Percentiles rank a stretch among this genome's conserved stretches.
Conservation (phyloP, 64 coral and sea anemone genomes). For the Montipora sp. region DNA sequence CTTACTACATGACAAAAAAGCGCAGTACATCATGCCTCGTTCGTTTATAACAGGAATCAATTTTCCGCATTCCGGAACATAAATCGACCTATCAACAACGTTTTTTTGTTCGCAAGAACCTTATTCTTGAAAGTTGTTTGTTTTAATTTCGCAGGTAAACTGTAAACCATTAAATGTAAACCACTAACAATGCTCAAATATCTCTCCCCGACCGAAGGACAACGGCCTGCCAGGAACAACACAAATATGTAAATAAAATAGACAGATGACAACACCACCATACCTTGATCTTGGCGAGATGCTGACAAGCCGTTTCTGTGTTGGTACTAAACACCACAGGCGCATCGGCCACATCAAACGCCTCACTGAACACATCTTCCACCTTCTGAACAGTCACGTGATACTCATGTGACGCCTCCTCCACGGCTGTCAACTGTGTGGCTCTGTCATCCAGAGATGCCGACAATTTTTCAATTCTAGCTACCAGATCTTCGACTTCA, state of each 20-base stretch:
- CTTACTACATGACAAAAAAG: not conserved
- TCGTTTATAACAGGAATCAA: no score
- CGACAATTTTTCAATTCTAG: constrained; percentile 71
- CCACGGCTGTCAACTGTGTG: constrained; percentile 63
- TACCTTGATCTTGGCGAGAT: constrained; percentile 92
- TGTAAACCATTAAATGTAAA: no score
- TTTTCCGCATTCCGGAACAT: no score
- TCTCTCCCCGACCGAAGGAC: no score
- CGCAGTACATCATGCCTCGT: not conserved
- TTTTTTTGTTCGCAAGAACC: no score
- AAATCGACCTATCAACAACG: no score
- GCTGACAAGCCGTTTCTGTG: constrained; percentile 73
- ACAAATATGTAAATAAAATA: not conserved
- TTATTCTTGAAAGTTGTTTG: no score
- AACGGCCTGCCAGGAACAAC: not conserved
- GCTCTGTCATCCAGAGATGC: constrained; percentile 71
- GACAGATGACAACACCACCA: not conserved
- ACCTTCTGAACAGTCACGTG: constrained; percentile 89
- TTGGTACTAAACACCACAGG: constrained; percentile 78
- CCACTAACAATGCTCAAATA: no score
- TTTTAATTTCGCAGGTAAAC: no score
- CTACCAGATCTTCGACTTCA: constrained; percentile 68
- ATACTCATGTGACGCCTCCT: constrained; percentile 89
- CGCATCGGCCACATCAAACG: constrained; percentile 77
- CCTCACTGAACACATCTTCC: constrained; percentile 85